Evolutionary conservation across 2,113 vertebrate species (phyloP).

Genomic region (Prunella fulvescens): DNA sequence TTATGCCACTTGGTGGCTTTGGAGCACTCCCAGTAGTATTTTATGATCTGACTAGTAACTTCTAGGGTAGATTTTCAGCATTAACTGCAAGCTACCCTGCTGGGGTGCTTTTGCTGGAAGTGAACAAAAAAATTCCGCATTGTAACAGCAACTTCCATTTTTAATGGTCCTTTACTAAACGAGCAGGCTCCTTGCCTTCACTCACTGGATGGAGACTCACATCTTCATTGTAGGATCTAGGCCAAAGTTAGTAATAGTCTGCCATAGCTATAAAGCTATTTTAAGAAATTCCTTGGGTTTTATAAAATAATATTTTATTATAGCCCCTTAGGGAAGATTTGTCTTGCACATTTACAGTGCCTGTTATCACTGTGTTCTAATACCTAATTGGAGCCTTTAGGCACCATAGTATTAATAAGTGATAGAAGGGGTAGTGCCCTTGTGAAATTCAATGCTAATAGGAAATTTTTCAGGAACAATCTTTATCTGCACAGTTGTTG

Average conservation of each 20-base stretch:
- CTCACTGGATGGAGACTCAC: background rate
- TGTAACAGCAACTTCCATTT: background rate
- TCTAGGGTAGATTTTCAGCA: background rate
- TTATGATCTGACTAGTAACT: background rate
- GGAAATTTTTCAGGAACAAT: background rate
- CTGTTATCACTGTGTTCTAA: background rate
- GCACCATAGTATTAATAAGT: background rate
- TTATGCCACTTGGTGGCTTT: background rate
- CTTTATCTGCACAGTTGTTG: background rate
- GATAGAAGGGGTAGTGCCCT: background rate
- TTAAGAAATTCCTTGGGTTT: background rate
- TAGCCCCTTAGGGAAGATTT: slow-evolving; percentile 4
- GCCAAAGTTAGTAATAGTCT: background rate
- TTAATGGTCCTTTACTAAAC: background rate
- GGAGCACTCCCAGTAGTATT: background rate
- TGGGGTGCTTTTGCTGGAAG: background rate
- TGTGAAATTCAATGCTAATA: background rate
- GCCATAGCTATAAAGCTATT: background rate
- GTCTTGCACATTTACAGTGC: background rate
- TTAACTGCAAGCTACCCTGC: background rate
- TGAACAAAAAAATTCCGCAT: background rate
- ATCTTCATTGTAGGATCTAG: background rate
- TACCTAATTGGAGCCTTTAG: background rate
- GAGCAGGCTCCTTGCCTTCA: background rate
- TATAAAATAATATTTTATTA: background rate